These are phyloP conservation scores for Sebastes schlegelii DNA, from an alignment of 2,113 vertebrate species.

Conservation along the genomic window DNA sequence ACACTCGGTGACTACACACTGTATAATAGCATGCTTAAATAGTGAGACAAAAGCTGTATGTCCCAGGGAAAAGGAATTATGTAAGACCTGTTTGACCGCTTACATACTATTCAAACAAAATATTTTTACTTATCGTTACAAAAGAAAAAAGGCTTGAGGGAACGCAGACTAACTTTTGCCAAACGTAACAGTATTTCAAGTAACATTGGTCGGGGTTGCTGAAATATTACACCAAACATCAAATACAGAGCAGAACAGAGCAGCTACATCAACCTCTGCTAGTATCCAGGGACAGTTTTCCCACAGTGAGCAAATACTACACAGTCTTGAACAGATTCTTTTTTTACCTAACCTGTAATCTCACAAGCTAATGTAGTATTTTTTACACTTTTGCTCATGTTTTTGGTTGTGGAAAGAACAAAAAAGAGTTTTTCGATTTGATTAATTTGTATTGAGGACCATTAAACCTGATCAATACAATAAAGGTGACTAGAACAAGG, in stretches of 20 bases:
- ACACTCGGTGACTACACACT: background rate
- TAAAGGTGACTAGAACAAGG: conserved; percentile 4
- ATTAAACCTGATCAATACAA: conserved; percentile 28
- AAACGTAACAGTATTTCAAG: background rate
- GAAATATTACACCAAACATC: conserved; percentile 15
- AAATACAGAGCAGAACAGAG: conserved; percentile 12
- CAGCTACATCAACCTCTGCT: background rate
- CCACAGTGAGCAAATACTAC: background rate
- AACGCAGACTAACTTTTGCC: background rate
- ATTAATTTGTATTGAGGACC: background rate
- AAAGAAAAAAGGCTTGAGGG: background rate
- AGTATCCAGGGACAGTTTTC: background rate
- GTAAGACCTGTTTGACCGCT: background rate
- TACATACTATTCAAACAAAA: background rate
- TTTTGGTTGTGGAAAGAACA: no score
- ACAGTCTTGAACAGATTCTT: background rate
- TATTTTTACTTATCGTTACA: background rate
- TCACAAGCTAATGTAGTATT: background rate
- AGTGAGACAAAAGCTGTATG: background rate
- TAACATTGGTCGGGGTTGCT: background rate
- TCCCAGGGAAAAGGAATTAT: background rate
- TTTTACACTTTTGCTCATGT: background rate
- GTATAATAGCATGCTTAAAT: background rate
- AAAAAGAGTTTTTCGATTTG: background rate
- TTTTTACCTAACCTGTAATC: no score